A percentile compares a stretch with the other conserved stretches of the same genome.
These are phyloP conservation scores for Enteromius anoplus DNA, from an alignment of 2,797 vertebrate genomes.

Conservation along the genomic window DNA sequence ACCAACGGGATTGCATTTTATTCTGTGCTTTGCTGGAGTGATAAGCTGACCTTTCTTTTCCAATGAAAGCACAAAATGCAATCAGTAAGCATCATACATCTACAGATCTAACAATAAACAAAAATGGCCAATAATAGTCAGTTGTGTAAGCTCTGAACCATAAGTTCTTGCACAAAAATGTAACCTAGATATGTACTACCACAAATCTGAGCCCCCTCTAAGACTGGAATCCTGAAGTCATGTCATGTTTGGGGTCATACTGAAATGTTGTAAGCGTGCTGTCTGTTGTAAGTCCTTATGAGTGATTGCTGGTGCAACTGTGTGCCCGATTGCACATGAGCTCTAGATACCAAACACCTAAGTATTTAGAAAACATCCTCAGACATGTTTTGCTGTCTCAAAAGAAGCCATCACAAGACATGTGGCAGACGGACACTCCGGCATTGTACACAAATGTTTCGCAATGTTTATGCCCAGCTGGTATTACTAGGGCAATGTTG, in stretches of 20 bases:
- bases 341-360: conserved; percentile 9
- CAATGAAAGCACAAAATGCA: neutral
- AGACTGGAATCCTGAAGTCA: conserved; percentile 1
- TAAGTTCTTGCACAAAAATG: neutral
- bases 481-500: conserved; percentile 47
- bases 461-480: conserved; percentile 49
- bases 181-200: neutral
- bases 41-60: neutral
- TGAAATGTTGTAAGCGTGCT: neutral
- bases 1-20: neutral
- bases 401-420: conserved; percentile 28
- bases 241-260: conserved; percentile 6
- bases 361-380: conserved; percentile 10
- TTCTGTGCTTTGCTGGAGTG: neutral
- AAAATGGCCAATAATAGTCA: neutral
- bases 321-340: neutral
- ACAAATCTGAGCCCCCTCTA: neutral
- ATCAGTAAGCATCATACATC: neutral
- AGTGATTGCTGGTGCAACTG: conserved; percentile 21
- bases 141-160: neutral
- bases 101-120: neutral
- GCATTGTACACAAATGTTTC: conserved; percentile 38
- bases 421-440: neutral
- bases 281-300: neutral
- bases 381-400: conserved; percentile 29